A percentile compares a stretch with the other conserved stretches of the same genome.
These are phyloP conservation scores for Coluber constrictor DNA, from an alignment of 2,797 vertebrate genomes.

Conservation along the genomic window DNA sequence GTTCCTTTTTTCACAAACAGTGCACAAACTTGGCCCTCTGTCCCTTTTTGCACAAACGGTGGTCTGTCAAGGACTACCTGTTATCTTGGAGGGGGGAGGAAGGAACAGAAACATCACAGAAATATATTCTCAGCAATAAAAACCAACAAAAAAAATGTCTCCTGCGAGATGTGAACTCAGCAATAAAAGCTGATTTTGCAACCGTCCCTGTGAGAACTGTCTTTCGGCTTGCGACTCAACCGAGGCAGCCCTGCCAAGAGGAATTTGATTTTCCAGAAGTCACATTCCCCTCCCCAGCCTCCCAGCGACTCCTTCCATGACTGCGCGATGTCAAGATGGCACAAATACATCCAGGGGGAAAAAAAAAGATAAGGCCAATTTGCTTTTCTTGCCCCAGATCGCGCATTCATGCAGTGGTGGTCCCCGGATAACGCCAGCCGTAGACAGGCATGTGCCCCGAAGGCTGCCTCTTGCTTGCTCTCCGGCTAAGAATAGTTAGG, in stretches of 20 bases:
- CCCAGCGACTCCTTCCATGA: background rate
- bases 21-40: too few relatives aligned
- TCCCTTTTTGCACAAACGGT: background rate
- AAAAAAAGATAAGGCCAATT: background rate
- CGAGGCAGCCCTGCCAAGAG: background rate
- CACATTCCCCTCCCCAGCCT: background rate
- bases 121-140: background rate
- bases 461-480: constrained; percentile 28
- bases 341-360: background rate
- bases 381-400: background rate
- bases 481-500: constrained; percentile 50
- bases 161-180: background rate
- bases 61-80: background rate
- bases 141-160: background rate
- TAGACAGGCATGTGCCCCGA: constrained; percentile 15
- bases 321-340: background rate
- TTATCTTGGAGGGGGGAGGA: background rate
- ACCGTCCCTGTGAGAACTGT: background rate
- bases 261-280: background rate
- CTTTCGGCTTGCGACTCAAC: background rate
- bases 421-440: constrained; percentile 11
- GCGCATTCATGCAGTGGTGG: background rate
- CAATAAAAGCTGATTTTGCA: background rate
- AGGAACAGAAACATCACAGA: background rate
- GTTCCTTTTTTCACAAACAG: background rate